These are phyloP conservation scores for Tipula unca DNA, from an alignment of 2,888 invertebrate genomes.

Conservation along the genomic window DNA sequence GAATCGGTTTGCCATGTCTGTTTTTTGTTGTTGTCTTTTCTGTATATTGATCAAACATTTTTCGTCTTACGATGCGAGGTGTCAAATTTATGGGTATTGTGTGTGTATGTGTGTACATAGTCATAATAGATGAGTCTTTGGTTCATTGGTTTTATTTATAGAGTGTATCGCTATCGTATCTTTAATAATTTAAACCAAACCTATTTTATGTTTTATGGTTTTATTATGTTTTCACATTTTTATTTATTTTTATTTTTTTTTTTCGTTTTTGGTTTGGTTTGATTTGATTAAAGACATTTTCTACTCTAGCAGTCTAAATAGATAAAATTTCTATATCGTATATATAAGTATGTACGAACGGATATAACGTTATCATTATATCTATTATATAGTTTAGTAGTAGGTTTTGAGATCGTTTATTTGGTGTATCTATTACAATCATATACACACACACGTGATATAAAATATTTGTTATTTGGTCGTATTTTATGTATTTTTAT, in stretches of 20 bases:
- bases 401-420: background rate
- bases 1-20: background rate
- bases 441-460: background rate
- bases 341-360: too few species aligned
- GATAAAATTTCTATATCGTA: background rate
- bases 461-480: background rate
- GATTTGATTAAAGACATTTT: background rate
- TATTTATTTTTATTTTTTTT: too few species aligned
- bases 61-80: background rate
- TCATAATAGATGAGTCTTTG: background rate
- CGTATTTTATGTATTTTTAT: background rate
- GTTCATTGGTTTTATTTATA: background rate
- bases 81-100: background rate
- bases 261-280: too few species aligned
- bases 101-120: background rate
- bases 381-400: background rate
- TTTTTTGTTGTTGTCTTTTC: background rate
- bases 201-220: background rate
- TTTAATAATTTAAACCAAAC: background rate
- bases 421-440: background rate
- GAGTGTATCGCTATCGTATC: background rate
- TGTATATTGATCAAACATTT: background rate
- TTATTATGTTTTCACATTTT: conserved; percentile 14
- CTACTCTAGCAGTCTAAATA: background rate
- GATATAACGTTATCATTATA: background rate